Conservation (phyloP, 2,888 invertebrate genomes). For the Phrixothrix hirtus region DNA sequence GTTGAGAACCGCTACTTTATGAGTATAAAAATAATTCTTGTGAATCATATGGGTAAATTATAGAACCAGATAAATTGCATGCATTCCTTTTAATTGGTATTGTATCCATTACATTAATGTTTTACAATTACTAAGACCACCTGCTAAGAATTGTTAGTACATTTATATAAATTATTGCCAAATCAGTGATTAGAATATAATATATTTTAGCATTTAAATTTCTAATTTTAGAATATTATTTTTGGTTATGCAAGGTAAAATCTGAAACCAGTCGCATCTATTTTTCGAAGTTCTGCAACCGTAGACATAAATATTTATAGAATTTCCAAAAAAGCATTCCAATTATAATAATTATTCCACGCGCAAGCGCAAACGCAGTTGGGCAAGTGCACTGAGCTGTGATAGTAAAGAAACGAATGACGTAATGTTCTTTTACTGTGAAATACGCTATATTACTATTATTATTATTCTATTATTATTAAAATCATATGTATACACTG, state of each 20-base stretch:
- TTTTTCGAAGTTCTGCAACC: background rate
- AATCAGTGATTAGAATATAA: too few species aligned
- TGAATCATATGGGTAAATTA: too few species aligned
- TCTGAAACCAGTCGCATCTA: background rate
- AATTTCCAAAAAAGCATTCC: slow-evolving; percentile 16
- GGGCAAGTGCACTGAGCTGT: slow-evolving; percentile 47
- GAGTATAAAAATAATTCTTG: too few species aligned
- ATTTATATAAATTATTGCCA: too few species aligned
- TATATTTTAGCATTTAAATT: too few species aligned
- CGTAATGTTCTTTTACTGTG: slow-evolving; percentile 45
- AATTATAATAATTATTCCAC: slow-evolving; percentile 14
- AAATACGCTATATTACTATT: slow-evolving; percentile 25
- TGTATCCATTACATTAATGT: too few species aligned
- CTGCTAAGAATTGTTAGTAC: too few species aligned
- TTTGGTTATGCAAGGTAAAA: background rate
- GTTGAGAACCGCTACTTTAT: too few species aligned
- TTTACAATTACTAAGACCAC: too few species aligned
- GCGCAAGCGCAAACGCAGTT: slow-evolving; percentile 25
- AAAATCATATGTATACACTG: slow-evolving; percentile 18
- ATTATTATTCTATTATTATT: slow-evolving; percentile 18
- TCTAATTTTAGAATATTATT: too few species aligned
- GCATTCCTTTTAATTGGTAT: too few species aligned
- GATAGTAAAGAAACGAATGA: slow-evolving; percentile 56
- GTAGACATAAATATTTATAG: background rate
- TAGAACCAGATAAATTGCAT: too few species aligned